Conservation (phyloP, 1,140 invertebrate species). For the Drosophila neocordata region DNA sequence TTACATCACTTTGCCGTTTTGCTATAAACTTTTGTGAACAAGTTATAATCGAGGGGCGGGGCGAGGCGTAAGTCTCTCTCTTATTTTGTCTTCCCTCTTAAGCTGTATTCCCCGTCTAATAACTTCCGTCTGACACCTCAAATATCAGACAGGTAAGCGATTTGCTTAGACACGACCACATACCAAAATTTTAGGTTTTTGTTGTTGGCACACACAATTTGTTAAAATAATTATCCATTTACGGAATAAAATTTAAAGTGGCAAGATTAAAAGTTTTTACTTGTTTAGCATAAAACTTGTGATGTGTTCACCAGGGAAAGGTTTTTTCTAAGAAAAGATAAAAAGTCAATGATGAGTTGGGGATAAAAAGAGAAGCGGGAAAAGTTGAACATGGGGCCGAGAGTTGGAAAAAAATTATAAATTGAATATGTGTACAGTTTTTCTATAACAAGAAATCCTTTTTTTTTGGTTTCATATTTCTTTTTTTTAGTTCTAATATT, state of each 20-base stretch:
- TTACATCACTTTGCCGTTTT: not conserved
- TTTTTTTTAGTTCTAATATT: no score
- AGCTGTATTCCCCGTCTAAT: not conserved
- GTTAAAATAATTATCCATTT: conserved; percentile 79
- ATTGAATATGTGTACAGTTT: no score
- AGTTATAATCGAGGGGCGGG: not conserved
- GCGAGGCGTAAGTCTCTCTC: no score
- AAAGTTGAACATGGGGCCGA: not conserved
- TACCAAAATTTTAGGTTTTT: conserved; percentile 41
- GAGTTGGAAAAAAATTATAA: no score
- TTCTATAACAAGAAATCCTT: no score
- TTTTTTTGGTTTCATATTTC: no score
- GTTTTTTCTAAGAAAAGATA: conserved; percentile 18
- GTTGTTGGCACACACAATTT: conserved; percentile 59
- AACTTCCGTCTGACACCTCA: conserved; percentile 2
- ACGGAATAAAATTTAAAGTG: conserved; percentile 60
- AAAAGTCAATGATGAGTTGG: no score
- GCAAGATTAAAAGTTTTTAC: conserved; percentile 70
- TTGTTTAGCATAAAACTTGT: conserved; percentile 52
- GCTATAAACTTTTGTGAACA: not conserved
- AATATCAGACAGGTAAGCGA: conserved; percentile 18
- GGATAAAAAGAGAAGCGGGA: no score
- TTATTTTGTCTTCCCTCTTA: not conserved
- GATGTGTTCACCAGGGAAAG: conserved; percentile 65
- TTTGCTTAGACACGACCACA: conserved; percentile 32